Base-by-base conservation (phyloP, 2,113 vertebrate genomes). In the Suncus etruscus region DNA sequence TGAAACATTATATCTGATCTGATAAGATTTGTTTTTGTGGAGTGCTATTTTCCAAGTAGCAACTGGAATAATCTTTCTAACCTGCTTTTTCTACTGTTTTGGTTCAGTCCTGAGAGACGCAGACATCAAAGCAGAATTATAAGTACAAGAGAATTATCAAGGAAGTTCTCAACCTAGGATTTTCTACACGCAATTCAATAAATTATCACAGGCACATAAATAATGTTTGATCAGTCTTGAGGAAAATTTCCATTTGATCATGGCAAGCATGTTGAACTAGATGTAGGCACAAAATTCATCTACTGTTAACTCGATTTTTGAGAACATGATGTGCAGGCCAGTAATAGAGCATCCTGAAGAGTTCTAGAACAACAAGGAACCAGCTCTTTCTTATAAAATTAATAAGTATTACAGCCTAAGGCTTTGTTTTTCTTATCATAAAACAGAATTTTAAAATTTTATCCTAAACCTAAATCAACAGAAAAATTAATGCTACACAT, bases 401-500 rank as follows among this genome's bases (percentile, higher is more conserved):
- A 78, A 29, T 54, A 51, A 47, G 6, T 11, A 76, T 75, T 87
- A 65, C 78, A 72, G 39, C 66, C 14, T 11, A 83, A 20, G 4
- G 3, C 32, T 74, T 58, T 70, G 22, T 65, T 90, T 82, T 48
- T 63, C n/a, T n/a, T 51, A 80, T 84, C 74, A 39, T 95, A 95
- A 85, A 79, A 79, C 22, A 54, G 66, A 69, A 89, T 87, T 95
- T 94, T 83, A 39, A 39, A 39, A 39, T 39, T 39, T 39, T 5
- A 39, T 39, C 39, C 39, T 39, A 39, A 39, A 39, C 5, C 39
- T 39, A 39, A 39, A 39, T 39, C 39, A 39, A 39, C 39, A 88
- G 84, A 96, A 82, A 95, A 95, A 94, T 83, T 94, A 93, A 91
- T 95, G 91, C 69, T 89, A 90, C 86, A 87, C 96, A 80, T 95